Evolutionary conservation across 2,113 vertebrate genomes (phyloP), one percentile per base, ranked within the genome.

Genomic region (Sterrhoptilus dennistouni): DNA sequence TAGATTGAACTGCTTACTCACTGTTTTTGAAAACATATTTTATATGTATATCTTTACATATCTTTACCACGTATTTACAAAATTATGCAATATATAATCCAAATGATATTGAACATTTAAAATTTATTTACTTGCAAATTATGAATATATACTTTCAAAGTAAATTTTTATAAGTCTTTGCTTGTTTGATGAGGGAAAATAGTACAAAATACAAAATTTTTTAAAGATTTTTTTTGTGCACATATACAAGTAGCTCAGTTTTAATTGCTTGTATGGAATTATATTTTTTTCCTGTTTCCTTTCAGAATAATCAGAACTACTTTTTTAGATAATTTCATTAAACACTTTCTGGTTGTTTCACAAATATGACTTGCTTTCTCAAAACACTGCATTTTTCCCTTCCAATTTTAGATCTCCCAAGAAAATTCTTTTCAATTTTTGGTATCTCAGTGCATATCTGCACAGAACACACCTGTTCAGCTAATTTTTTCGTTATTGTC

Each of bases 321-420:
- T 23, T 54, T 70, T 90, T 59, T 2, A 60, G 11, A 2, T 54
- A 17, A 42, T 60, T 42, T 85, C 1, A 25, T 50, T 0, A 75
- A 78, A 25, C 50, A 29, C 5, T 50, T 84, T 79, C 23, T 54
- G 9, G 1, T 33, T 47, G 9, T 52, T 24, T 70, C 15, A 50
- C 12, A 82, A 65, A 12, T 25, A 35, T 74, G 6, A 31, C 7
- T 64, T 77, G 25, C 14, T 54, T 12, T 45, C 63, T 75, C 15
- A 1, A 40, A 53, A 42, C 0, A 0, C 18, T 33, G n/a, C 9
- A 57, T 53, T 78, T 8, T 7, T 2, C 50, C 16, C 18, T 85
- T 90, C 35, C 1, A 5, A 14, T n/a, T 78, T 35, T 19, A 71
- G 8, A 54, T 63, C 8, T 40, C 8, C 4, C 2, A 0, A 5